Evolutionary conservation across 2,797 vertebrate genomes (phyloP), one percentile per base, ranked within the genome.

Genomic region (Gambelia wislizenii): DNA sequence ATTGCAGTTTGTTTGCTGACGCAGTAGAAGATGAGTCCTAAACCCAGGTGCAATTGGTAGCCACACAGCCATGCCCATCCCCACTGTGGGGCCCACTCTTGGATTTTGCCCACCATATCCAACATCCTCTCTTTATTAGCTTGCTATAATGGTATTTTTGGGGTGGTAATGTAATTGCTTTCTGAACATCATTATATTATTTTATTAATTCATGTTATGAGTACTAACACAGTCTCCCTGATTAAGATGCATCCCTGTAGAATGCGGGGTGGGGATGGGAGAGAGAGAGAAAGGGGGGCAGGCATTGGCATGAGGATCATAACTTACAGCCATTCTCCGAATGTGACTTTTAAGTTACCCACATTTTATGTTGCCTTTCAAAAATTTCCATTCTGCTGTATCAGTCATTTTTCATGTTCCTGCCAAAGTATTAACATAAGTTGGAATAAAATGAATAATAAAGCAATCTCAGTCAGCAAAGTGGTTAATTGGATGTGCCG

Each of bases 401-500:
- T 96, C 96, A 91, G 92, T 96, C 93, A 92, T 95, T 97, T 94
- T 97, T 95, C 81, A 89, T 90, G 91, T 96, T 94, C 79, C 92
- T 96, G 94, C 95, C 95, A 94, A 95, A 96, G 90, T 91, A 94
- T 95, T 96, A 96, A 91, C 92, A 95, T 96, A 95, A 93, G 89
- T 93, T 95, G 84, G 94, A 96, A 95, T 94, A 95, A 95, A 94
- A 96, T 94, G 96, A 97, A 95, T 96, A 96, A 94, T 95, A 96
- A 97, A 95, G 94, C 96, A 93, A 95, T 96, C 95, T 96, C 94
- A 95, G 94, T 94, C 95, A 96, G 96, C 96, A 93, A 93, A 96
- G 95, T 95, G 92, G 92, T 96, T 97, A 97, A 97, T 96, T 97
- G 94, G 95, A 95, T 95, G 95, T 96, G 94, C 94, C 95, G 96